Base-by-base conservation (phyloP, 2,113 vertebrate genomes). In the Colistium nudipinnis region DNA sequence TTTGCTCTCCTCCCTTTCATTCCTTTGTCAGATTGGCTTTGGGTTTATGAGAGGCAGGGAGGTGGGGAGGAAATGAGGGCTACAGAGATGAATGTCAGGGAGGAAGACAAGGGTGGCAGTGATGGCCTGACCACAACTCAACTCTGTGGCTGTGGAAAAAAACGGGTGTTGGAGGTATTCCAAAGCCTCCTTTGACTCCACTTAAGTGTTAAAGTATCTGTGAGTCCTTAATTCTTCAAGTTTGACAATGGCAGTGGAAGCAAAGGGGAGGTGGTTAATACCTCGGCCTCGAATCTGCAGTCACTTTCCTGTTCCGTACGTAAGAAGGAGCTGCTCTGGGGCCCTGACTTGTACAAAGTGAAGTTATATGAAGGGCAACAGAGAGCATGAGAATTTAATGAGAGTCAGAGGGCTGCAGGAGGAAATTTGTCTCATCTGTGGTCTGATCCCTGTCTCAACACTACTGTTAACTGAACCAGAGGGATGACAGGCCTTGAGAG, bases 1-100 rank as follows among this genome's bases (percentile, higher is more conserved):
- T 80, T 82, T 82, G 72, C 49, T 27, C 47, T 67, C 51, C 74
- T 83, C 63, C 69, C 57, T 76, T 64, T 68, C 73, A 69, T 62
- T 77, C 70, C 64, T 74, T 67, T 80, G 36, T 67, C 48, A 74
- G 59, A 70, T 31, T 65, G 44, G 56, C 71, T 71, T 7, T 12
- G 61, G 28, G 24, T 49, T 55, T 22, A 13, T 14, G 55, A 63
- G 73, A 57, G n/a, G 49, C 27, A 25, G 41, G 36, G 54, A 51
- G 55, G 39, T 44, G 47, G 30, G 39, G 62, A 48, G 70, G 53
- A 49, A 51, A 64, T 2, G 49, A n/a, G 63, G 60, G 59, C 69
- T 39, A 7, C 1, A 5, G 56, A 48, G 41, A 48, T 8, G 17
- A 39, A 67, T 31, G 30, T 57, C 25, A 60, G 20, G 27, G 36